These are phyloP conservation scores for Xestia rhomboidea DNA, from an alignment of 2,888 invertebrate species.

Conservation along the genomic window DNA sequence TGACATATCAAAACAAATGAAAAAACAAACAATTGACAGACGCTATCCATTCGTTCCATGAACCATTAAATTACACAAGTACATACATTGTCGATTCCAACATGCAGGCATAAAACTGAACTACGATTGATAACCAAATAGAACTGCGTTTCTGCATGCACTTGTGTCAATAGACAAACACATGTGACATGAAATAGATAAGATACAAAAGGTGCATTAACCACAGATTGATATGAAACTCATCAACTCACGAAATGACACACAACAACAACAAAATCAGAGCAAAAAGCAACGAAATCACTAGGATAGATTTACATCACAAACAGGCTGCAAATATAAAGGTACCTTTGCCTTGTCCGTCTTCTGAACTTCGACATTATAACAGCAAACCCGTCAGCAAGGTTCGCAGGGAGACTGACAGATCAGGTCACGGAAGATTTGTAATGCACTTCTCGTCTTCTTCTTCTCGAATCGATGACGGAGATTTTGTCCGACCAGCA, in stretches of 20 bases:
- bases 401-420: not conserved
- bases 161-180: conserved; percentile 45
- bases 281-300: not conserved
- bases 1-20: conserved; percentile 13
- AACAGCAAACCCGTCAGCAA: not conserved
- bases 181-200: not conserved
- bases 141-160: conserved; percentile 47
- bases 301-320: not conserved
- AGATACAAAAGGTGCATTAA: conserved; percentile 9
- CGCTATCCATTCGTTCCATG: conserved; percentile 28
- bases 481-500: too few species aligned
- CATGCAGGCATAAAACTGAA: conserved; percentile 35
- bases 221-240: not conserved
- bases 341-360: not conserved
- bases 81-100: conserved; percentile 7
- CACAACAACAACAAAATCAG: not conserved
- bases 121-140: conserved; percentile 50
- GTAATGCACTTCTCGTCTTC: too few species aligned
- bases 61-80: conserved; percentile 44
- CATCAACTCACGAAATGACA: not conserved
- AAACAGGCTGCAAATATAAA: not conserved
- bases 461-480: too few species aligned
- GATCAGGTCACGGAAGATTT: not conserved
- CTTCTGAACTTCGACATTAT: not conserved
- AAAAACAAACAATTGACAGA: conserved; percentile 38